Evolutionary conservation across 2,113 vertebrate genomes (phyloP), one percentile per base, ranked within the genome.

Genomic region (Antennarius striatus): DNA sequence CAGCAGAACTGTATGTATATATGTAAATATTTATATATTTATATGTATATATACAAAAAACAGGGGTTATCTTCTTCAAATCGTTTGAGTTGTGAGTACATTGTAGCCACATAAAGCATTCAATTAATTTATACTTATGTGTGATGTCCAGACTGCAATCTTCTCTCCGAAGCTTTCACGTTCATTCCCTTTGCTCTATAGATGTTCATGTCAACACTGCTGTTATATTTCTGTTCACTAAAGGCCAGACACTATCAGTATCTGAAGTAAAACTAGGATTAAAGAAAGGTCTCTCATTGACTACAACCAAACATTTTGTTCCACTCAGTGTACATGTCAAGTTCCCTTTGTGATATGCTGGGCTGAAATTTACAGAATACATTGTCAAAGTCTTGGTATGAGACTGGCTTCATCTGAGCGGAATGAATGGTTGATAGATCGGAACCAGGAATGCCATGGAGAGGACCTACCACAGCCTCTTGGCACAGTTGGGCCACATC

Each of bases 241-340:
- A 75, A 69, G 28, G 82, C 60, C 65, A 71, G 94, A 92, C 91
- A 75, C 55, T 47, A 36, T 73, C 13, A 15, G 14, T 6, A 55
- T 65, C 65, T 66, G 47, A 66, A 64, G 43, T 42, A n/a, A 68
- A 68, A 59, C 58, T 49, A 36, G 22, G n/a, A 71, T 75, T 63
- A 53, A 65, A 53, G 61, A 72, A 73, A 28, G 15, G 28, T 63
- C 28, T 71, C 81, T 98, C 92, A 98, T 91, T 98, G 98, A 94
- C 94, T 96, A 92, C 97, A 98, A 89, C 98, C 98, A 95, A 98
- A 99, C 96, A 96, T 99, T 97, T 98, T 98, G 93, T 99, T 99
- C 98, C 98, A 99, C 93, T 99, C 98, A 88, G 95, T 94, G 89
- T 98, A 99, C 75, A 95, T 96, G 92, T 99, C 96, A 62, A 98